Evolutionary conservation across 2,888 invertebrate genomes (phyloP).

Genomic region (Andrena chrysosceles): DNA sequence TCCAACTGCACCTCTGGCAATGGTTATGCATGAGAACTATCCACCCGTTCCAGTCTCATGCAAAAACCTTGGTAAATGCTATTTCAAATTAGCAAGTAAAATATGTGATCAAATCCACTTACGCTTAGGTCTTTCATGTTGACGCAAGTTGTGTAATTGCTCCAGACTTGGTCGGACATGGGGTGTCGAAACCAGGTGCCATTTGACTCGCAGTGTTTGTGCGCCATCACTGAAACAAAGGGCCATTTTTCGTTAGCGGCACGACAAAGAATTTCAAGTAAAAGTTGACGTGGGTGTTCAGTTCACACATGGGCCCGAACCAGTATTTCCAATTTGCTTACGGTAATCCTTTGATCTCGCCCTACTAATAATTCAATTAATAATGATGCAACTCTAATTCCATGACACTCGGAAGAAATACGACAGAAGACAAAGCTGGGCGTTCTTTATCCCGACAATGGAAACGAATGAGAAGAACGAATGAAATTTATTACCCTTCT

Average conservation of each 20-base stretch:
- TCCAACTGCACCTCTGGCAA: too few relatives aligned
- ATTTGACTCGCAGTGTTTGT: constrained; percentile 92
- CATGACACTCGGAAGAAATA: too few relatives aligned
- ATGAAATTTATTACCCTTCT: not conserved
- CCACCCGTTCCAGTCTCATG: too few relatives aligned
- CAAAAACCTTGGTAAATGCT: too few relatives aligned
- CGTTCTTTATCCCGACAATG: not conserved
- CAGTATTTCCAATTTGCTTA: too few relatives aligned
- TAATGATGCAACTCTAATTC: too few relatives aligned
- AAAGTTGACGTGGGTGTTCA: not conserved
- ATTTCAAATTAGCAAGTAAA: not conserved
- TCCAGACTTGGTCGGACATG: constrained; percentile 91
- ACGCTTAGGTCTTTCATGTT: constrained; percentile 90
- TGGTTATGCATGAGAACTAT: too few relatives aligned
- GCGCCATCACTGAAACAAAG: constrained; percentile 89
- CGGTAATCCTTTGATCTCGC: too few relatives aligned
- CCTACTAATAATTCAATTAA: too few relatives aligned
- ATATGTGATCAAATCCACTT: constrained; percentile 78
- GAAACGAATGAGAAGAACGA: not conserved
- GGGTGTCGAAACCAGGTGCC: constrained; percentile 95
- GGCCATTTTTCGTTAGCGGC: not conserved
- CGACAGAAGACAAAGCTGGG: too few relatives aligned
- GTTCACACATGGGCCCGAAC: not conserved
- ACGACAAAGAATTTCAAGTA: not conserved
- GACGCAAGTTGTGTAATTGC: constrained; percentile 96